Conservation (phyloP, 2,888 invertebrate species). For the Epistrophe grossulariae region DNA sequence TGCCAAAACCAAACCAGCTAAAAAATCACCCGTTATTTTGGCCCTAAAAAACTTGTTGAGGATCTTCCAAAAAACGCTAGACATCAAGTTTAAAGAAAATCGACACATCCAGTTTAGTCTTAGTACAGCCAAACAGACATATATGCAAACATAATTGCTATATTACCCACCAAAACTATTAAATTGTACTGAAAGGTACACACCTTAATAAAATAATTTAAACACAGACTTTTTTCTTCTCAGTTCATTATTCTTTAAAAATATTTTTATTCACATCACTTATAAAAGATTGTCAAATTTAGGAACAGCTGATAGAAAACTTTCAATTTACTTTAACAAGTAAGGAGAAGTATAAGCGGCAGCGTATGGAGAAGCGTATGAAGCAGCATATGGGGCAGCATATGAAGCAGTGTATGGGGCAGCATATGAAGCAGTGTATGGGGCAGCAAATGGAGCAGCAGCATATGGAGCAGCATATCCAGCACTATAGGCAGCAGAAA, state of each 20-base stretch:
- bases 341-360: slow-evolving; percentile 78
- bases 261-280: slow-evolving; percentile 51
- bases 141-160: too few relatives aligned
- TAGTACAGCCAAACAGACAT: too few relatives aligned
- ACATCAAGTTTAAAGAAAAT: too few relatives aligned
- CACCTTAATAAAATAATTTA: not conserved
- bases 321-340: slow-evolving; percentile 66
- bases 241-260: slow-evolving; percentile 35
- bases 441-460: slow-evolving; percentile 76
- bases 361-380: slow-evolving; percentile 71
- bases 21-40: too few relatives aligned
- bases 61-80: too few relatives aligned
- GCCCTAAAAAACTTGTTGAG: too few relatives aligned
- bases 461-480: slow-evolving; percentile 79
- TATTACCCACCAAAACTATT: too few relatives aligned
- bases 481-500: slow-evolving; percentile 85
- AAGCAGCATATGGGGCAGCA: slow-evolving; percentile 77
- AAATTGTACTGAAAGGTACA: too few relatives aligned
- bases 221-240: slow-evolving; percentile 12
- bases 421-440: slow-evolving; percentile 66
- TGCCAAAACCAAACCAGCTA: too few relatives aligned
- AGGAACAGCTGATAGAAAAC: not conserved
- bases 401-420: slow-evolving; percentile 77
- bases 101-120: too few relatives aligned
- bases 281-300: not conserved